These are phyloP conservation scores for Platycercus adscitus DNA, from an alignment of 2,113 vertebrate genomes.

Conservation along the genomic window DNA sequence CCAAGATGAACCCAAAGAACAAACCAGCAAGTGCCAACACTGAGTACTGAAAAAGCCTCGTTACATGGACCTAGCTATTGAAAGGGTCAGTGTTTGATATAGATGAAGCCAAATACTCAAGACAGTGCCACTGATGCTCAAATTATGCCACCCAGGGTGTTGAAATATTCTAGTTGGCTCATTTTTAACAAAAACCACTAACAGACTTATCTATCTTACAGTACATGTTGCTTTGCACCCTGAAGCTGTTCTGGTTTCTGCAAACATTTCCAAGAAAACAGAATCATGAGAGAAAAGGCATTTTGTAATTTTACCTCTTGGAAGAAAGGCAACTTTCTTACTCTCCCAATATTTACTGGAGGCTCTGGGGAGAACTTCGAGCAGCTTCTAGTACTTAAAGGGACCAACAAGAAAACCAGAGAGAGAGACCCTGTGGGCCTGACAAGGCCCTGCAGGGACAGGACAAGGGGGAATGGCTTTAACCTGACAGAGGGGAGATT, in stretches of 20 bases:
- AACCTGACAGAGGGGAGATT: too few relatives aligned
- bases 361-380: not conserved
- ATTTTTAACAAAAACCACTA: rapidly evolving
- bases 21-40: not conserved
- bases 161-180: not conserved
- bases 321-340: not conserved
- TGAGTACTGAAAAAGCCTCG: rapidly evolving
- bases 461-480: too few relatives aligned
- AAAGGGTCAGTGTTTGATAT: rapidly evolving
- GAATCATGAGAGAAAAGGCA: not conserved
- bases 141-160: rapidly evolving
- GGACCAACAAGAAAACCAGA: not conserved
- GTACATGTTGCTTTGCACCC: rapidly evolving
- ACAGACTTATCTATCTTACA: not conserved
- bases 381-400: not conserved
- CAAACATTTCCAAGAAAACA: not conserved
- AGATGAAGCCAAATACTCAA: rapidly evolving
- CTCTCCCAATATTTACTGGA: rapidly evolving
- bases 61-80: not conserved
- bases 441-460: not conserved
- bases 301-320: not conserved
- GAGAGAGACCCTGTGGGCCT: not conserved
- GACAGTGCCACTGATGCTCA: not conserved
- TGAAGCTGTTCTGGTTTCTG: not conserved
- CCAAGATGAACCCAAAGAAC: not conserved